Base-by-base conservation (phyloP, 2,113 vertebrate genomes). In the Oenanthe melanoleuca region DNA sequence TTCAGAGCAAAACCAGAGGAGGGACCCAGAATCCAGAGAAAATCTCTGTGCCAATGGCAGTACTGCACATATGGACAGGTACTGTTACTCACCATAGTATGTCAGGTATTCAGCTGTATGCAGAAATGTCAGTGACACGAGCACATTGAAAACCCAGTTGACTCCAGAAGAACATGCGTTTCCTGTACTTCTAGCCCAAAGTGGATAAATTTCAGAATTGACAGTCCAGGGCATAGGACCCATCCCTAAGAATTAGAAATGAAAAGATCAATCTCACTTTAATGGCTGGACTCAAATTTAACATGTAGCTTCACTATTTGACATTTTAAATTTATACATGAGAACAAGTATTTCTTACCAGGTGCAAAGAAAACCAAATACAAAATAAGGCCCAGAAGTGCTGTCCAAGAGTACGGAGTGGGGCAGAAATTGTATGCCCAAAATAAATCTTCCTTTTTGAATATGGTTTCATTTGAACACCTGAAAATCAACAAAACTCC, bases 361-460 rank as follows among this genome's bases (percentile, higher is more conserved):
- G 99, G 99, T 89, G 99, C 99, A 77, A 99, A 99, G 96, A 98
- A 99, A 95, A 99, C 94, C 70, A 99, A 97, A 94, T 99, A 99
- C 33, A 99, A 96, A 95, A 99, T 97, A 91, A 99, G 98, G 78
- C 99, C 99, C 91, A 99, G 85, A 59, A 99, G 97, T 49, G 98
- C 98, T 64, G 99, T 97, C 99, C 99, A 99, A 69, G 98, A 99
- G 96, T 98, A 99, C 1, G 98, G 98, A 42, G 99, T 99, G 72
- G 99, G 99, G 42, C 99, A 99, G 98, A 99, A 99, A 96, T 99
- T 99, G 95, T 99, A 99, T 40, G 99, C 99, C 99, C 99, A 99
- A 95, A 98, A 98, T 56, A 97, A 96, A 29, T 98, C 98, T 85
- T 98, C 98, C 75, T 92, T 97, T 97, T 98, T 98, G 95, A 98